phyloP scores from a whole-genome alignment of 2,113 vertebrate species.

The Hystrix brachyura region DNA sequence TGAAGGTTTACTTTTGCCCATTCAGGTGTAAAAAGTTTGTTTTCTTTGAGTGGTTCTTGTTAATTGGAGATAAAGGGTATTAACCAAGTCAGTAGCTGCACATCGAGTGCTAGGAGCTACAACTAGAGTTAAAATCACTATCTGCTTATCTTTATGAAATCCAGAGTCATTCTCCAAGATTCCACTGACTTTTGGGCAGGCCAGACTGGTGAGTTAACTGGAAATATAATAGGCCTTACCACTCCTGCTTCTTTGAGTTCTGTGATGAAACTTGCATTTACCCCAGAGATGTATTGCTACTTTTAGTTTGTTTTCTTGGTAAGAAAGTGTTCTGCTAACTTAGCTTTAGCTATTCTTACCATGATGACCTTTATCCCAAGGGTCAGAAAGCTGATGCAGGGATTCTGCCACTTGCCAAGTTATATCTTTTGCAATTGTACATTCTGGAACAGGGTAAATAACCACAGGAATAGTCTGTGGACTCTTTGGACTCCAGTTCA shows the following conservation, averaged over 20 bases:
- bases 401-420: background rate
- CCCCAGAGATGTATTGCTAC: background rate
- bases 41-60: background rate
- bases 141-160: background rate
- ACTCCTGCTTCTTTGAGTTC: background rate
- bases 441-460: background rate
- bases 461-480: background rate
- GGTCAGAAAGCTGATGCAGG: background rate
- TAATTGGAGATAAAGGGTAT: background rate
- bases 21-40: background rate
- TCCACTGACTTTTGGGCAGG: background rate
- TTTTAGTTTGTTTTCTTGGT: background rate
- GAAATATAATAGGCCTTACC: background rate
- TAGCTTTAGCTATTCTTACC: background rate
- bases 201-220: background rate
- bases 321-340: background rate
- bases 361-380: background rate
- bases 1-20: background rate
- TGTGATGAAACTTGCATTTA: background rate
- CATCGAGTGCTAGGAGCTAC: background rate
- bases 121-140: background rate
- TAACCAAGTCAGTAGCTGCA: background rate
- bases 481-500: background rate
- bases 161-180: background rate
- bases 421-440: background rate